phyloP scores from a whole-genome alignment of 1,140 invertebrate genomes.

The Parasteatoda tepidariorum region DNA sequence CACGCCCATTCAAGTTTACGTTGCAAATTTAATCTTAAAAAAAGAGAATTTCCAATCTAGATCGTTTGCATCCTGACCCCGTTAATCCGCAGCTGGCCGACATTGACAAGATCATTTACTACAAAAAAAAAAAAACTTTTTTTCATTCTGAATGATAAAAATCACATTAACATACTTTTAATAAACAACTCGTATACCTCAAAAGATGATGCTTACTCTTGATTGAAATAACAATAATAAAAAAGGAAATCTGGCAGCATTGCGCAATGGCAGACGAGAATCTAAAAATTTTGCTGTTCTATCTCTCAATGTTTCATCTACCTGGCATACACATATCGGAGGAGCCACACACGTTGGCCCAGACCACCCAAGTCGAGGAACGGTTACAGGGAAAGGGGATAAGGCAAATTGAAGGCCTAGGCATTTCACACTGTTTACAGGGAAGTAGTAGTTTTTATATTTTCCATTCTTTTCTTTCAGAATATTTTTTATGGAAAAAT shows the following conservation, averaged over 20 bases:
- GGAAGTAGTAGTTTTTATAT: no score
- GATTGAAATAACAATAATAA: not conserved
- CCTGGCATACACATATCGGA: constrained; percentile 24
- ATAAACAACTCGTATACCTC: not conserved
- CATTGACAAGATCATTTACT: not conserved
- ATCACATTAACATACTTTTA: constrained; percentile 27
- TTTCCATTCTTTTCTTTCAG: no score
- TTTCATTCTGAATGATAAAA: no score
- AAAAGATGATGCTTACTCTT: not conserved
- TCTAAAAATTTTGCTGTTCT: constrained; percentile 29
- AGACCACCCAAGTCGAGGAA: constrained; percentile 38
- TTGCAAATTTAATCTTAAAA: no score
- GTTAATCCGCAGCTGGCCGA: not conserved
- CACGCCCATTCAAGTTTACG: no score
- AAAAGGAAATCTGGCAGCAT: not conserved
- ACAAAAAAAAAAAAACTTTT: not conserved
- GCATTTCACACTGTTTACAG: constrained; percentile 23
- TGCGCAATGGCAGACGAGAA: constrained; percentile 24
- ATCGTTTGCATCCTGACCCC: no score
- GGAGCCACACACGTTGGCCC: constrained; percentile 42
- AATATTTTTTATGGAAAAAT: no score
- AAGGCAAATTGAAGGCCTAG: constrained; percentile 39
- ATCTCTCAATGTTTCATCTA: constrained; percentile 1
- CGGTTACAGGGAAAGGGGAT: constrained; percentile 34
- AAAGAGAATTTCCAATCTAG: no score